Evolutionary conservation across 2,113 vertebrate species (phyloP), one percentile per base, ranked within the genome.

Genomic region (Leptobrachium ailaonicum): DNA sequence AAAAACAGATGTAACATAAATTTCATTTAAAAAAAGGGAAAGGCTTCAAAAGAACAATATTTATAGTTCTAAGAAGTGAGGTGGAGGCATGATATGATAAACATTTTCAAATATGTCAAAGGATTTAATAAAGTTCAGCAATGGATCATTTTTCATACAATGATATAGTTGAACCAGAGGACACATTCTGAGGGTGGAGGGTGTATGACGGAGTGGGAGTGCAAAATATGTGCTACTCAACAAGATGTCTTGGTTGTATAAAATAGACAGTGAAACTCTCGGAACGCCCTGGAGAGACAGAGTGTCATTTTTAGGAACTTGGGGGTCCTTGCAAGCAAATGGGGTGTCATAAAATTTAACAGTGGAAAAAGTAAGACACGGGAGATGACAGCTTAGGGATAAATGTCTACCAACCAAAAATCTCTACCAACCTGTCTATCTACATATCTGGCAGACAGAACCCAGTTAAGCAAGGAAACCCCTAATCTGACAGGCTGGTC

Each of bases 91-190:
- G 56, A 13, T 60, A 60, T 60, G 56, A 60, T 60, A 60, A 60
- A 60, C 10, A 60, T 60, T 50, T 11, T 60, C 10, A 60, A 12
- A 60, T 60, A 60, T 60, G 56, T 60, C 56, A 60, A 60, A 14
- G 56, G 13, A 60, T 60, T 60, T 60, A 60, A 60, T 60, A 60
- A 60, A 60, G 56, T 60, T 60, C 56, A 60, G 56, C 11, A 60
- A 60, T 11, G 10, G 6, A 60, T 14, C 10, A 13, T 60, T 13
- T 60, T 60, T 14, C 13, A 60, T 4, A 14, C 10, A 60, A 60
- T 12, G 4, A 13, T 12, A 14, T 60, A 1, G 2, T 13, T 13
- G 13, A 58, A 60, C 10, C 1, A 60, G 56, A 60, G 56, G 13
- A 1, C 13, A 60, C 13, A 60, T 60, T 60, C 56, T 60, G 10